Conservation (phyloP, 2,113 vertebrate genomes). For the Laticauda laticaudata region DNA sequence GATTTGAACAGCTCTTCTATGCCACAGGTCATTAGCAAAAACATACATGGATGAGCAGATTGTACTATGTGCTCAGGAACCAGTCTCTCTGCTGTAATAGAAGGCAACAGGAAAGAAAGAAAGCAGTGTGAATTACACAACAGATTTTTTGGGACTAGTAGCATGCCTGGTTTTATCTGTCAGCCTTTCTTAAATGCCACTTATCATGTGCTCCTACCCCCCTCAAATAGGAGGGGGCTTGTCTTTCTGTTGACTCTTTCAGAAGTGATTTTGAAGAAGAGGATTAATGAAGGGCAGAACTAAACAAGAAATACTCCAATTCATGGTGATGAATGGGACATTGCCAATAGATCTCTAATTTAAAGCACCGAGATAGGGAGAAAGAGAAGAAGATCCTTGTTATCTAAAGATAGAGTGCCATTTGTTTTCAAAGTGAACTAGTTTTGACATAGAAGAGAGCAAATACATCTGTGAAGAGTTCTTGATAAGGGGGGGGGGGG, state of each 20-base stretch:
- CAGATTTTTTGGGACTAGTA: no score
- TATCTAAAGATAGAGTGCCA: background rate
- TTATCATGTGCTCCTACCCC: background rate
- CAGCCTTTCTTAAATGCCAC: background rate
- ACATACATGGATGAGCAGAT: background rate
- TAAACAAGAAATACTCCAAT: conserved; percentile 15
- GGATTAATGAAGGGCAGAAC: conserved; percentile 33
- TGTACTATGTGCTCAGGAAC: background rate
- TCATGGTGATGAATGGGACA: conserved; percentile 19
- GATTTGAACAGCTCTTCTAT: background rate
- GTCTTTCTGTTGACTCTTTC: conserved; percentile 19
- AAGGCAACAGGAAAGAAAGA: background rate
- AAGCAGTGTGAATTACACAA: background rate
- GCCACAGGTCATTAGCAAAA: background rate
- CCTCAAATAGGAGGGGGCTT: background rate
- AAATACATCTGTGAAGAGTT: conserved; percentile 13
- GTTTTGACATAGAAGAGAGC: conserved; percentile 12
- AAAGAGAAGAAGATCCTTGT: background rate
- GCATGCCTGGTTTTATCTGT: background rate
- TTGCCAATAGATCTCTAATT: conserved; percentile 33
- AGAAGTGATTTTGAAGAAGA: conserved; percentile 25
- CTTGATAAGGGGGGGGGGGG: background rate
- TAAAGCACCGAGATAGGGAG: conserved; percentile 15
- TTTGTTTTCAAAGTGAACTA: conserved; percentile 22
- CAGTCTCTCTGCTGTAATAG: background rate